phyloP scores from a whole-genome alignment of 2,113 vertebrate genomes.

The Grallaria varia region DNA sequence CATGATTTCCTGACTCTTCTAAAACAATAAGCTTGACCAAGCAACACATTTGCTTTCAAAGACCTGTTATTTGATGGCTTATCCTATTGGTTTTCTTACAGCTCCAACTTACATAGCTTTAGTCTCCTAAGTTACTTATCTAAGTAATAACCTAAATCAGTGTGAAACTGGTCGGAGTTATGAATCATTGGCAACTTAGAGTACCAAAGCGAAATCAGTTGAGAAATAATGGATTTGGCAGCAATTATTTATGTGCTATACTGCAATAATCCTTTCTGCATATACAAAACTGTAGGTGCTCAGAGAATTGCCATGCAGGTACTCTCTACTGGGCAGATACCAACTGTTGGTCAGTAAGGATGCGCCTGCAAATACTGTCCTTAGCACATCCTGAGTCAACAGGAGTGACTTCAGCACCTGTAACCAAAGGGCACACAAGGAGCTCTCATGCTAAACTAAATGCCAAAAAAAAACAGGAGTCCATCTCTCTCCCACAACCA shows the following conservation, averaged over 20 bases:
- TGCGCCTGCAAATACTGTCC: not conserved
- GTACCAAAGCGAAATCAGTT: not conserved
- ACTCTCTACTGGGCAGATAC: not conserved
- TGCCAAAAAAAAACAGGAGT: not conserved
- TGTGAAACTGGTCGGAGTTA: not conserved
- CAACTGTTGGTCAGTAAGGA: not conserved
- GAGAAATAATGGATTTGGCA: not conserved
- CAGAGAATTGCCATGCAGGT: not conserved
- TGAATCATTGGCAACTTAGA: not conserved
- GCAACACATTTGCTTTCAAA: not conserved
- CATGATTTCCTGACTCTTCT: not conserved
- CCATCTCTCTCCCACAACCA: not conserved
- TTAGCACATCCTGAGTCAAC: rapidly evolving
- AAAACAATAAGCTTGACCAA: not conserved
- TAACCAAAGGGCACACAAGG: not conserved
- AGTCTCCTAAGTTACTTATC: not conserved
- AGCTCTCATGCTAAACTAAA: not conserved
- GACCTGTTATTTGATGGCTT: not conserved
- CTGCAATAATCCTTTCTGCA: not conserved
- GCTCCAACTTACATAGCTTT: not conserved
- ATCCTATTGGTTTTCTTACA: not conserved
- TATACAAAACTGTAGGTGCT: not conserved
- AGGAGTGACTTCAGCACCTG: not conserved
- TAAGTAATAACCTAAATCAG: not conserved
- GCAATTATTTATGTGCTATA: not conserved